phyloP scores from a whole-genome alignment of 2,113 vertebrate species.

The Prietella phreatophila region DNA sequence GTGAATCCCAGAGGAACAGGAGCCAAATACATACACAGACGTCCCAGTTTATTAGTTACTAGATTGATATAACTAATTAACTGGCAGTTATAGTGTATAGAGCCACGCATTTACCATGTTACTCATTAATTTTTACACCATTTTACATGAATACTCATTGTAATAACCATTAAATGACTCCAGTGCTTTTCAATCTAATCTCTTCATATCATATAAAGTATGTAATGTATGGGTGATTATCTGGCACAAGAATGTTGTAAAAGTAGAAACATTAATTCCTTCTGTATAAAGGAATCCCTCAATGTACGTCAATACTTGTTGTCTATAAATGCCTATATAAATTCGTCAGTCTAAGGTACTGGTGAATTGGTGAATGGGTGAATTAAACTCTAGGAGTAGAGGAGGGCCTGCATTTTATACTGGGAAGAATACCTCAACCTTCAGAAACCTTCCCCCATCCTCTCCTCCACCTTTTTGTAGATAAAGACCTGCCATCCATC shows the following conservation, averaged over 20 bases:
- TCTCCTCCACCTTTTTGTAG: neutral
- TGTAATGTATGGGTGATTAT: neutral
- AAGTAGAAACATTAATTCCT: neutral
- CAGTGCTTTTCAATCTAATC: neutral
- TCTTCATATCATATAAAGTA: neutral
- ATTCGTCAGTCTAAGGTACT: neutral
- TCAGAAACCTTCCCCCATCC: neutral
- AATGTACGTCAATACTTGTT: neutral
- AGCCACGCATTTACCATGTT: neutral
- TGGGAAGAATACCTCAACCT: neutral
- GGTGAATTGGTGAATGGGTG: neutral
- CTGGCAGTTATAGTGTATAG: neutral
- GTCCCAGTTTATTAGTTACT: neutral
- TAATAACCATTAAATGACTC: neutral
- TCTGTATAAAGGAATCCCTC: neutral
- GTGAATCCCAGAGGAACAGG: neutral
- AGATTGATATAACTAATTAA: conserved; percentile 10
- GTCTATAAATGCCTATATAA: neutral
- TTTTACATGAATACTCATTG: neutral
- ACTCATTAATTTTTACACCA: neutral
- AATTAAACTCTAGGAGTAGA: neutral
- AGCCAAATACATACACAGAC: neutral
- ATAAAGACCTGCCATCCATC: neutral
- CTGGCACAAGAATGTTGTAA: neutral
- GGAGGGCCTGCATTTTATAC: too few species aligned